Evolutionary conservation across 2,797 vertebrate species (phyloP), one percentile per base, ranked within the genome.

Genomic region (Danio choprae): DNA sequence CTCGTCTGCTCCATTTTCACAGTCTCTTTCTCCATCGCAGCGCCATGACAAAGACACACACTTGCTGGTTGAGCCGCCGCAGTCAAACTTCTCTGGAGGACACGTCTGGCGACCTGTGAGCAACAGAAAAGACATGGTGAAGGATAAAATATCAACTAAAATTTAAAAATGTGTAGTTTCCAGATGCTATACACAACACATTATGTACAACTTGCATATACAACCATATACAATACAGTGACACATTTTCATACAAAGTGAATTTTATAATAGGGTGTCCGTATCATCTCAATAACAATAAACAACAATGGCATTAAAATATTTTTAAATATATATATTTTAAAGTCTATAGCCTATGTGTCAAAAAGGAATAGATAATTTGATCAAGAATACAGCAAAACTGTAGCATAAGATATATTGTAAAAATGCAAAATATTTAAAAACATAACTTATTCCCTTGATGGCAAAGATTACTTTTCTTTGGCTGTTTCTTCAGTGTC

Each of bases 21-120:
- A 99, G 80, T 99, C 97, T 87, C 91, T 92, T 89, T 99, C 96
- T 0, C 97, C 96, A 11, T 99, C 98, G n/a, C 98, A 99, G 87
- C 94, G 95, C 97, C 97, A 99, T 1, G 97, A 96, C 20, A 94
- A 90, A 0, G 97, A 97, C 85, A 98, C 95, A 70, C 97, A 99
- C 87, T 97, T 98, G 91, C 93, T 96, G 89, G 93, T 90, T 43
- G 89, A 83, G 43, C 95, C 95, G 63, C 97, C 97, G 62, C 97
- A 99, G 91, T 97, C 97, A 12, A 98, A 96, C 92, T 97, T 98
- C 93, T 98, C 96, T 0, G 95, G 92, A 0, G 96, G 95, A 87
- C 97, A 99, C 3, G 95, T 95, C 90, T 96, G 96, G 71, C 94
- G 95, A 88, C 92, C 97, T 97, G 90, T 68, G 74, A 88, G 69